Conservation (phyloP, 2,888 invertebrate genomes). For the Perithous albicinctus region DNA sequence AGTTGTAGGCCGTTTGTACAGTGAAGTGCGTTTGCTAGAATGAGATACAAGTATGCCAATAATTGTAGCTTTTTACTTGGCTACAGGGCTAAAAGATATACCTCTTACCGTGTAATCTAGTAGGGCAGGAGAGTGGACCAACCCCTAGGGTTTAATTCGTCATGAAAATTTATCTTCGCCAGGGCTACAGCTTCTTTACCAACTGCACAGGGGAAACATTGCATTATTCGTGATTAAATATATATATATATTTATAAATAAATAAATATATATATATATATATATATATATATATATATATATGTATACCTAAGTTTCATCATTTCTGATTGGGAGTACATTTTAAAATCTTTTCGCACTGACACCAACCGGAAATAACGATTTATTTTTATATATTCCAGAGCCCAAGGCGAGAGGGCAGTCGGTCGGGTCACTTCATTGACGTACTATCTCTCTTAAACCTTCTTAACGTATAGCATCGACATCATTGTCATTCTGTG, state of each 20-base stretch:
- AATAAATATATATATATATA: background rate
- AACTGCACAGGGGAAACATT: background rate
- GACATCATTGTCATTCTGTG: constrained; percentile 17
- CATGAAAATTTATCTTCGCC: constrained; percentile 49
- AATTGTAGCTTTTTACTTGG: background rate
- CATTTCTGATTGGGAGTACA: background rate
- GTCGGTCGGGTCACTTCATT: constrained; percentile 39
- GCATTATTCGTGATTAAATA: constrained; percentile 27
- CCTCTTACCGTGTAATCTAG: background rate
- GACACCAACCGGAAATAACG: constrained; percentile 38
- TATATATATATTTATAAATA: constrained; percentile 7
- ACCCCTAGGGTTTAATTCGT: constrained; percentile 51
- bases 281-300: background rate
- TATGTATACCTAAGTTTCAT: background rate
- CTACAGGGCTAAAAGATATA: background rate
- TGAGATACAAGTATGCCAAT: background rate
- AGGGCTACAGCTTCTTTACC: constrained; percentile 30
- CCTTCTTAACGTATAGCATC: constrained; percentile 25
- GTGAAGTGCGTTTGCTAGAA: background rate
- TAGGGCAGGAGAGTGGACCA: background rate
- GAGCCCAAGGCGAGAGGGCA: constrained; percentile 14
- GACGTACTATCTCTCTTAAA: constrained; percentile 10
- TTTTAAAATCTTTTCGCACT: constrained; percentile 14
- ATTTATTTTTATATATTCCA: constrained; percentile 45
- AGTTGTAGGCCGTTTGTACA: background rate